A percentile compares a stretch with the other conserved stretches of the same genome.
phyloP scores from a whole-genome alignment of 2,888 invertebrate genomes.

The Tromatobia lineatoria region DNA sequence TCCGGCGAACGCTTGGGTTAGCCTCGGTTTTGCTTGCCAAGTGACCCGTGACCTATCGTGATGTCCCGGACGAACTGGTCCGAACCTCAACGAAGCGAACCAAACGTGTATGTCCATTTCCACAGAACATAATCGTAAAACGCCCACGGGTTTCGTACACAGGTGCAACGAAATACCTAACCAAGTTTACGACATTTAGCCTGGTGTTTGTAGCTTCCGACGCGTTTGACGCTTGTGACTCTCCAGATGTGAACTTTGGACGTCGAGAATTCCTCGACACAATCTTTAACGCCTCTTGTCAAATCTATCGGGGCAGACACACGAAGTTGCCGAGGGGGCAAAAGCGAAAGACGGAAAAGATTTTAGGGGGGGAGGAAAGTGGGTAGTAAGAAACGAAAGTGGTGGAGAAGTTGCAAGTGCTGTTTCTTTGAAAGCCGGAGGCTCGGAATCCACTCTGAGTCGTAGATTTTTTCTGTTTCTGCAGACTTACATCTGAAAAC shows the following conservation, averaged over 20 bases:
- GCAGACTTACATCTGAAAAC: too few species aligned
- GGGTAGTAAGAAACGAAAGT: background rate
- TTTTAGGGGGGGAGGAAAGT: slow-evolving; percentile 16
- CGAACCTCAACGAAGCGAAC: slow-evolving; percentile 1
- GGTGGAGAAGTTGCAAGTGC: too few species aligned
- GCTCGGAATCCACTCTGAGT: too few species aligned
- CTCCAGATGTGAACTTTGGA: slow-evolving; percentile 54
- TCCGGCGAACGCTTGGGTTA: background rate
- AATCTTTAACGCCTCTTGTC: slow-evolving; percentile 32
- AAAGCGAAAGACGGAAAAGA: background rate
- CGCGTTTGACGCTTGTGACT: slow-evolving; percentile 30
- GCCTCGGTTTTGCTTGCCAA: background rate
- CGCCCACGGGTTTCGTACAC: slow-evolving; percentile 15
- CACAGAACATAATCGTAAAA: background rate
- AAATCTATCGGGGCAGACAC: slow-evolving; percentile 22
- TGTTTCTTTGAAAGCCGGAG: too few species aligned
- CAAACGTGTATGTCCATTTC: background rate
- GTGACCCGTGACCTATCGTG: slow-evolving; percentile 13
- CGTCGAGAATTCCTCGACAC: slow-evolving; percentile 22
- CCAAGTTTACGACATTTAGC: background rate
- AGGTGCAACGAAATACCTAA: slow-evolving; percentile 18
- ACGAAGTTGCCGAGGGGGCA: background rate
- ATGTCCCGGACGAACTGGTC: background rate
- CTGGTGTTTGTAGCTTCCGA: background rate
- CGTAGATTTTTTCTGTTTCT: too few species aligned